These are phyloP conservation scores for Euplagia quadripunctaria DNA, from an alignment of 2,888 invertebrate species.

Conservation along the genomic window DNA sequence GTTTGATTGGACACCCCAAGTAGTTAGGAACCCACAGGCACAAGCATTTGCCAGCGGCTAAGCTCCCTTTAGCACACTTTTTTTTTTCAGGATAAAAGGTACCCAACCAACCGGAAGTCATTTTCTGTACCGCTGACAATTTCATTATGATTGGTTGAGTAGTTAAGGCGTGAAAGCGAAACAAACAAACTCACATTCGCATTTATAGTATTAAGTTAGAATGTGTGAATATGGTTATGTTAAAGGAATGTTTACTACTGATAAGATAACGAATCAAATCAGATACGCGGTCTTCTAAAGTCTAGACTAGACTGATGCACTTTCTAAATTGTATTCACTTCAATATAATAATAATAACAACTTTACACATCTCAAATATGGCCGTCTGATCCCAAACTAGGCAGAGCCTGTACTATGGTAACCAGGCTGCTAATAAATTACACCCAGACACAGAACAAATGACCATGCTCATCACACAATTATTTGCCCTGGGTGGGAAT, in stretches of 20 bases:
- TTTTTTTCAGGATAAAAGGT: not conserved
- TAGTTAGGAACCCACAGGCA: too few species aligned
- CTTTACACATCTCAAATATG: too few species aligned
- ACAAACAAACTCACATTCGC: not conserved
- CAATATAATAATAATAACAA: too few species aligned
- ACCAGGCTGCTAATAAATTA: too few species aligned
- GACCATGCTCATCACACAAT: too few species aligned
- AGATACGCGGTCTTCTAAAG: not conserved
- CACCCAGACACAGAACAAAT: too few species aligned
- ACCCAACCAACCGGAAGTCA: not conserved
- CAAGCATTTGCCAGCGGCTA: too few species aligned
- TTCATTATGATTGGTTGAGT: not conserved
- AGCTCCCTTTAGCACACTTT: too few species aligned
- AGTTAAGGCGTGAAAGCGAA: not conserved
- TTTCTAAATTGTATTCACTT: constrained; percentile 26
- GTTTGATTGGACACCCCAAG: too few species aligned
- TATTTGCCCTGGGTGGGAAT: too few species aligned
- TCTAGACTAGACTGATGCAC: constrained; percentile 18
- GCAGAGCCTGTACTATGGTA: too few species aligned
- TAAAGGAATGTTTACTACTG: constrained; percentile 13
- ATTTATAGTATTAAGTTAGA: not conserved
- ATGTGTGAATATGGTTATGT: not conserved
- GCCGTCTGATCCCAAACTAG: too few species aligned
- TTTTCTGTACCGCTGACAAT: not conserved
- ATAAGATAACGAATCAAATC: constrained; percentile 11